Base-by-base conservation (phyloP, 2,797 vertebrate genomes). In the Tiaroga cobitis region DNA sequence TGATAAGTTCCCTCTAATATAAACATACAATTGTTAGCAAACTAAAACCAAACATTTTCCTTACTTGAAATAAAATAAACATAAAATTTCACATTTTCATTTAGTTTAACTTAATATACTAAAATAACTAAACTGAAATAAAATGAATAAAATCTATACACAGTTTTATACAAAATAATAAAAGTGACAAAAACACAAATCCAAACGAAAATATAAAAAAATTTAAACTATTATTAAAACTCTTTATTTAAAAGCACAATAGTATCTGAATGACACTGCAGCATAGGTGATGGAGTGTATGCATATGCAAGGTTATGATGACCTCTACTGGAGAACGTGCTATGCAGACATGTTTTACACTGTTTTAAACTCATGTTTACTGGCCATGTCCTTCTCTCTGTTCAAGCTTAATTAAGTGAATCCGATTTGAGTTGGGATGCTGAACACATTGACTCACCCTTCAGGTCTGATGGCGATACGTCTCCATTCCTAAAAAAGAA, bases 401-500 rank as follows among this genome's bases (percentile, higher is more conserved):
- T 11, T 68, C 65, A 68, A 2, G 29, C 9, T 21, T 67, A 32
- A 67, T n/a, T 2, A 19, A 54, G 37, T 34, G 1, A 80, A n/a
- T 54, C 8, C 4, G 74, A 37, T 34, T 4, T n/a, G 10, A 69
- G 21, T 13, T 13, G 8, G 4, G 18, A 37, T 11, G 15, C 19
- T 18, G 51, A n/a, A 77, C 21, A n/a, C 54, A 59, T 2, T 8
- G 7, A 74, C 88, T 87, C 72, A 89, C 88, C 84, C 81, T 87
- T 88, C 61, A 88, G 73, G 34, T 87, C 86, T 65, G 86, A 84
- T 10, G 86, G 26, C 1, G 82, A 83, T 77, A 89, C 32, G 4
- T 89, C 88, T 80, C 73, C 69, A 41, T 82, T 88, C 34, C 88
- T 89, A 79, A 41, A 74, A 74, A 73, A 68, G 16, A n/a, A 80